Conservation (phyloP, 2,888 invertebrate species). For the Drosophila silvestris region DNA sequence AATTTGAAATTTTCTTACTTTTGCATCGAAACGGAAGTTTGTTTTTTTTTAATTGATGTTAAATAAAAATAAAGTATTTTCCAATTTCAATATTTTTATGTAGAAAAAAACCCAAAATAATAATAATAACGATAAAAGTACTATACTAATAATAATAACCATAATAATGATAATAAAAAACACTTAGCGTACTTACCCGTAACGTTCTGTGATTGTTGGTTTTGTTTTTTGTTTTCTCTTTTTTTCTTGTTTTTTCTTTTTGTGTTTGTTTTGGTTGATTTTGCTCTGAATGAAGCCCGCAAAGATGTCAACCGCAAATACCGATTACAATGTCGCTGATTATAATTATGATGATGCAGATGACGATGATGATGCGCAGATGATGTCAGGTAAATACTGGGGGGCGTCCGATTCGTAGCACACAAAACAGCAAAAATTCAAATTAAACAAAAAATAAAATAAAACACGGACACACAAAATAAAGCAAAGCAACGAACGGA, state of each 20-base stretch:
- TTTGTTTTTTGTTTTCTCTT: background rate
- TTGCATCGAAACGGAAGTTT: background rate
- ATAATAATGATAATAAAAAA: background rate
- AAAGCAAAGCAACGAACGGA: constrained; percentile 4
- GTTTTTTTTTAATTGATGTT: background rate
- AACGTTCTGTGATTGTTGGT: constrained; percentile 1
- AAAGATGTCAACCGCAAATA: constrained; percentile 73
- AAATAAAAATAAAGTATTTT: background rate
- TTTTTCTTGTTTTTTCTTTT: constrained; percentile 3
- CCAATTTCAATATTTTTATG: background rate
- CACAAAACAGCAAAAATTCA: constrained; percentile 19
- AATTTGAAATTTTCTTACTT: background rate
- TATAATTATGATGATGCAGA: constrained; percentile 21
- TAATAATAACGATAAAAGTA: background rate
- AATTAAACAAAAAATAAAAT: background rate
- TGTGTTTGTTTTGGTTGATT: constrained; percentile 29
- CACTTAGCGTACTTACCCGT: constrained; percentile 25
- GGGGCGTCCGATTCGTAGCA: constrained; percentile 25
- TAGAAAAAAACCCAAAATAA: background rate
- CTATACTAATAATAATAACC: background rate
- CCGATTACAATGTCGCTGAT: constrained; percentile 41
- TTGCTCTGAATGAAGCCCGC: constrained; percentile 61
- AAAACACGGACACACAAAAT: background rate
- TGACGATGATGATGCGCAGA: constrained; percentile 36
- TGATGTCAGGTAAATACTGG: constrained; percentile 61